Evolutionary conservation across 2,797 vertebrate genomes (phyloP).

Genomic region (Merluccius polli): DNA sequence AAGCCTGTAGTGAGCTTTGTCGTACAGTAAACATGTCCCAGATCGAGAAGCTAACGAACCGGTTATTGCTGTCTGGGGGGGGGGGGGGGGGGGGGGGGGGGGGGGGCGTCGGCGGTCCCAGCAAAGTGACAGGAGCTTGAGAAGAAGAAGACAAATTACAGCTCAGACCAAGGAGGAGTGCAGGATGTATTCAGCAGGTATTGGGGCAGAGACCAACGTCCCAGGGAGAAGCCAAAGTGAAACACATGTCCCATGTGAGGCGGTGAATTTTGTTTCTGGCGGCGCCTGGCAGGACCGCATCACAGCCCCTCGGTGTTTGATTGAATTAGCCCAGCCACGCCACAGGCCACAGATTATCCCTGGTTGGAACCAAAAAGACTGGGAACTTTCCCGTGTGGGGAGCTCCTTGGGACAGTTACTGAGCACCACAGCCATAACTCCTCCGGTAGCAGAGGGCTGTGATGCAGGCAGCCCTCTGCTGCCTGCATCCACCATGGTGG

Average conservation of each 20-base stretch:
- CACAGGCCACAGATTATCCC: background rate
- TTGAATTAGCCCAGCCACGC: background rate
- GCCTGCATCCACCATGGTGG: too few relatives aligned
- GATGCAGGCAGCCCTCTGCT: background rate
- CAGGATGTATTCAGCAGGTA: constrained; percentile 31
- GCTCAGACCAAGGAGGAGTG: constrained; percentile 11
- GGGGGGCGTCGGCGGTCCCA: too few relatives aligned
- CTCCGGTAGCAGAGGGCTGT: background rate
- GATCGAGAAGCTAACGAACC: constrained; percentile 13
- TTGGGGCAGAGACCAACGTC: constrained; percentile 7
- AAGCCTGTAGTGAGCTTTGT: background rate
- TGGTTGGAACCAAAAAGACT: background rate
- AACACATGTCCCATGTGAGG: background rate
- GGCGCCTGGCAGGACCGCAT: background rate
- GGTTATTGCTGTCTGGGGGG: background rate
- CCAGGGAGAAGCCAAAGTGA: background rate
- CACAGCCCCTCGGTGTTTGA: background rate
- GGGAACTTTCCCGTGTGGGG: background rate
- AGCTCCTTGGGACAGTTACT: background rate
- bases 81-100: background rate
- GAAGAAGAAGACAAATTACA: background rate
- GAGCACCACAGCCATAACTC: background rate
- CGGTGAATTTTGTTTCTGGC: too few relatives aligned
- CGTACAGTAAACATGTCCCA: constrained; percentile 1
- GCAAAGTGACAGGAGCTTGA: background rate